phyloP scores from a whole-genome alignment of 2,888 invertebrate genomes.

The Drosophila paucipuncta region DNA sequence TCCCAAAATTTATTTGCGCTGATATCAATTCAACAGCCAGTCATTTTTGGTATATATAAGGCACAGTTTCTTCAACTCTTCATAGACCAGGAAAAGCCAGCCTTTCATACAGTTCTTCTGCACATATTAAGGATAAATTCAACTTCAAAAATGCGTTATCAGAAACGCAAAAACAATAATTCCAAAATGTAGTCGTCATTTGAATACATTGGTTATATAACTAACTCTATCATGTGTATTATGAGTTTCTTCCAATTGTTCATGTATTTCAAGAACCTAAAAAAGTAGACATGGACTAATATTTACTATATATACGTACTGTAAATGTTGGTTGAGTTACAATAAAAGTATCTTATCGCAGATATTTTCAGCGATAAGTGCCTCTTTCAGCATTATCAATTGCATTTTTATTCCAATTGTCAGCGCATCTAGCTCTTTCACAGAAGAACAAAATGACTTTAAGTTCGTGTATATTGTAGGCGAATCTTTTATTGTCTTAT shows the following conservation, averaged over 20 bases:
- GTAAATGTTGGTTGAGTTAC: not conserved
- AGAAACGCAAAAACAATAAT: not conserved
- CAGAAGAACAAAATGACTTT: not conserved
- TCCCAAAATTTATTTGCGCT: too few relatives aligned
- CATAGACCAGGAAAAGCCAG: not conserved
- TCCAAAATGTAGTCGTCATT: not conserved
- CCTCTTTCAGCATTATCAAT: not conserved
- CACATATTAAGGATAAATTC: not conserved
- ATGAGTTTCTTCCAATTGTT: not conserved
- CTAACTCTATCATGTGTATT: not conserved
- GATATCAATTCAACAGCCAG: not conserved
- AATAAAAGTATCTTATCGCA: not conserved
- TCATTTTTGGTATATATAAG: not conserved
- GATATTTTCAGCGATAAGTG: not conserved
- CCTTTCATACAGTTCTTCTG: not conserved
- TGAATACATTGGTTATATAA: not conserved
- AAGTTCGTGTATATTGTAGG: not conserved
- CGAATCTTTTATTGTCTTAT: not conserved
- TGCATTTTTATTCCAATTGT: not conserved
- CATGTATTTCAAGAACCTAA: not conserved
- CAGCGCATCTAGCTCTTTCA: not conserved
- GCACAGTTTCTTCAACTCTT: not conserved
- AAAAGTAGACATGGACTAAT: not conserved
- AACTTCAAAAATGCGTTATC: not conserved
- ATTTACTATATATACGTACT: not conserved